Percentiles rank a stretch among this genome's conserved stretches.
Evolutionary conservation across 2,888 invertebrate species (phyloP).

Genomic region (Acrobasis suavella): DNA sequence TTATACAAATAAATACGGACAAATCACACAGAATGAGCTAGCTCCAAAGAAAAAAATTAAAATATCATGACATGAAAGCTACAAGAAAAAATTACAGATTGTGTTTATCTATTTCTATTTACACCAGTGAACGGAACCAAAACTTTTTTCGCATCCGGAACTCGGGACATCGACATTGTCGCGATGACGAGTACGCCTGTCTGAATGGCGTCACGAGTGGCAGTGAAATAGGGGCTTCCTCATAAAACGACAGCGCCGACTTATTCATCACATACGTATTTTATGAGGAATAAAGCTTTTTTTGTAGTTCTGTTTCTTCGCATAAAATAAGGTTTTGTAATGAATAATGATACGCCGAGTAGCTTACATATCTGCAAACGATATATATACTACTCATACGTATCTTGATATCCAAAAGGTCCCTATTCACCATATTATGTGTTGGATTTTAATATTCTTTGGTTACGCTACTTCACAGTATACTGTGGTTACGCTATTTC

Average conservation of each 20-base stretch:
- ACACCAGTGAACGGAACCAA: slow-evolving; percentile 51
- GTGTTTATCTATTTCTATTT: slow-evolving; percentile 1
- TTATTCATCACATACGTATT: slow-evolving; percentile 31
- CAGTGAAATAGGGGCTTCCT: slow-evolving; percentile 39
- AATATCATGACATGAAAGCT: no score
- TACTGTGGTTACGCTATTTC: no score
- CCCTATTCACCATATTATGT: no score
- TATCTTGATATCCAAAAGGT: no score
- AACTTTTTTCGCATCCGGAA: slow-evolving; percentile 64
- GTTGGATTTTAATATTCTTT: no score
- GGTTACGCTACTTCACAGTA: no score
- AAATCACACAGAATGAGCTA: neutral
- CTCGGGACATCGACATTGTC: slow-evolving; percentile 55
- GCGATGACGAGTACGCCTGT: slow-evolving; percentile 52
- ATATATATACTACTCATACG: no score
- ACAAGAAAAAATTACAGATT: neutral
- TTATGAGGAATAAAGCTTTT: neutral
- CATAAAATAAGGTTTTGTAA: neutral
- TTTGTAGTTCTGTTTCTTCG: neutral
- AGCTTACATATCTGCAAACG: no score
- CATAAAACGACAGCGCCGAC: slow-evolving; percentile 36
- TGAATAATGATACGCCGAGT: no score
- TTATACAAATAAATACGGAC: neutral
- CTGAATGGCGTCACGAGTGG: slow-evolving; percentile 45
- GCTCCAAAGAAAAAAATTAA: no score